Conservation (phyloP, 2,797 vertebrate species). For the Allochrocebus solatus region DNA sequence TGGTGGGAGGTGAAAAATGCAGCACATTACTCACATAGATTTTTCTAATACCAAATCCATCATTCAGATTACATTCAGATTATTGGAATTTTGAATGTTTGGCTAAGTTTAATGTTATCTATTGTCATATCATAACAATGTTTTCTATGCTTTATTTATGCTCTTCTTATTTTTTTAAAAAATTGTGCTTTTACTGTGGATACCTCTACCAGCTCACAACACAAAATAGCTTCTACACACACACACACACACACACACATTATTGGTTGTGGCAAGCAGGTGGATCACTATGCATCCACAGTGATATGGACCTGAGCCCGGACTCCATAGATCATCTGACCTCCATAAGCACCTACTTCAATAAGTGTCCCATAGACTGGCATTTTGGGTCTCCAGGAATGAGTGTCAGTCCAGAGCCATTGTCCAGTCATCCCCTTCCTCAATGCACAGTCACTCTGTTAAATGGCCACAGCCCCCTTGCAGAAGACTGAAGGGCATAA, state of each 20-base stretch:
- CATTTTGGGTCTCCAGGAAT: constrained; percentile 10
- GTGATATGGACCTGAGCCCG: neutral
- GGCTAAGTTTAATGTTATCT: neutral
- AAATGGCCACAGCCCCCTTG: neutral
- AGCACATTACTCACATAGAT: neutral
- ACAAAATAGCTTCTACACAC: neutral
- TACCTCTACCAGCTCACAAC: neutral
- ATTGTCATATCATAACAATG: neutral
- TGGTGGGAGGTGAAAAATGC: neutral
- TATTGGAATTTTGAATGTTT: neutral
- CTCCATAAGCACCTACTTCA: neutral
- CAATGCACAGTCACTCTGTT: neutral
- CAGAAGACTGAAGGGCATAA: neutral
- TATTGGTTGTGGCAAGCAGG: neutral
- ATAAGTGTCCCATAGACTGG: neutral
- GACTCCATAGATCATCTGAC: neutral
- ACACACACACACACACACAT: neutral
- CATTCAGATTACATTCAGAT: neutral
- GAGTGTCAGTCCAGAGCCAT: neutral
- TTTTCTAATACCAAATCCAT: neutral
- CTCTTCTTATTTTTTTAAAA: neutral
- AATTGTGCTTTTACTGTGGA: neutral
- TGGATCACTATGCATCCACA: neutral
- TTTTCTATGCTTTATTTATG: neutral
- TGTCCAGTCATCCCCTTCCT: neutral